Evolutionary conservation across 2,888 invertebrate species (phyloP).

Genomic region (Phaonia tiefii): DNA sequence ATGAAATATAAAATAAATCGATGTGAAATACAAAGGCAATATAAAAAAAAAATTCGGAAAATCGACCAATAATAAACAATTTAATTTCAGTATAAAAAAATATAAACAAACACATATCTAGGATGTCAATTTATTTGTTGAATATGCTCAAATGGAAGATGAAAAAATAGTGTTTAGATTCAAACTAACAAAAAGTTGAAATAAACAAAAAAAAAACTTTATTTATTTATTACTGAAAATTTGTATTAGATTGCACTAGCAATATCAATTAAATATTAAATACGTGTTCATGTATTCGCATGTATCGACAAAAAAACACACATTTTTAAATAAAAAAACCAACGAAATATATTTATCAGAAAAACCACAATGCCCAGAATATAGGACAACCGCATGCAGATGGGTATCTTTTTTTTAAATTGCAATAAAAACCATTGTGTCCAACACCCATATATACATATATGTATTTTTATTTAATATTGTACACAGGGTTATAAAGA

Average conservation of each 20-base stretch:
- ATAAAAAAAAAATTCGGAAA: neutral
- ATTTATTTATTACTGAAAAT: conserved; percentile 5
- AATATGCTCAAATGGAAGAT: no score
- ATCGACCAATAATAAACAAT: neutral
- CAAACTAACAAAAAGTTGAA: neutral
- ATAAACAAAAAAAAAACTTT: conserved; percentile 10
- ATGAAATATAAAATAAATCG: no score
- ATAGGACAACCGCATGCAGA: conserved; percentile 54
- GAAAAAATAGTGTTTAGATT: neutral
- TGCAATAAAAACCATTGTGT: conserved; percentile 16
- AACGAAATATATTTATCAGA: conserved; percentile 12
- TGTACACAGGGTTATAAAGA: no score
- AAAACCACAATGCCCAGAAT: conserved; percentile 33
- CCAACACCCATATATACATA: no score
- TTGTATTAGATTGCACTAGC: conserved; percentile 13
- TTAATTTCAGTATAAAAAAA: neutral
- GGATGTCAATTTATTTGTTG: no score
- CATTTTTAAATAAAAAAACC: conserved; percentile 5
- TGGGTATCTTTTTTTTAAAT: conserved; percentile 13
- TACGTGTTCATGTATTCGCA: no score
- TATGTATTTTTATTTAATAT: no score
- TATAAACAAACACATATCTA: no score
- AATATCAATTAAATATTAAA: neutral
- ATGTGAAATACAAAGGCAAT: no score
- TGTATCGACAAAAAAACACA: neutral